These are phyloP conservation scores for Elephantulus edwardii DNA, from an alignment of 2,113 vertebrate species.

Conservation along the genomic window DNA sequence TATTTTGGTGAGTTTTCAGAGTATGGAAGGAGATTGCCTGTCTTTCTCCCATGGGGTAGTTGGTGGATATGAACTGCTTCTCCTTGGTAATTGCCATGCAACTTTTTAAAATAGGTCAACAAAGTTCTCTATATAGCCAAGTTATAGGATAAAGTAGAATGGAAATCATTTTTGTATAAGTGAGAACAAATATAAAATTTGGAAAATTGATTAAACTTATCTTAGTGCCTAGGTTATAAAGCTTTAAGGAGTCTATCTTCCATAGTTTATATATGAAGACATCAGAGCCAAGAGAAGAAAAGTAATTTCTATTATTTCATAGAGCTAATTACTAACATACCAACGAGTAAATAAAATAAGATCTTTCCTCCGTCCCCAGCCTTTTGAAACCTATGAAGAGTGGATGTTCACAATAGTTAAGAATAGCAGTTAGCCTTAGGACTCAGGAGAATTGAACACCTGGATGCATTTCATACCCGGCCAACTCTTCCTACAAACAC, in stretches of 20 bases:
- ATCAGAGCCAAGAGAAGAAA: not conserved
- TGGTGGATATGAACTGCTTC: too few species aligned
- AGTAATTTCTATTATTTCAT: not conserved
- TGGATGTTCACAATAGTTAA: not conserved
- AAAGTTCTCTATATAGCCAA: too few species aligned
- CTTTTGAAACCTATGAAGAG: not conserved
- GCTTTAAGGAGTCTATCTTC: not conserved
- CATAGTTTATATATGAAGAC: not conserved
- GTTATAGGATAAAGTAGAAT: not conserved
- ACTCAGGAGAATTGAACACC: conserved; percentile 16
- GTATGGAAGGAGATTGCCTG: too few species aligned
- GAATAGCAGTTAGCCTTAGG: not conserved
- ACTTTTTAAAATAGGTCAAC: too few species aligned
- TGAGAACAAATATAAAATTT: not conserved
- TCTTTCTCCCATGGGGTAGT: too few species aligned
- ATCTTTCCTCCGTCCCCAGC: not conserved
- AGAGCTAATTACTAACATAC: conserved; percentile 30
- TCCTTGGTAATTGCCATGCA: too few species aligned
- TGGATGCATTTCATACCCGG: not conserved
- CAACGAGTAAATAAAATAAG: conserved; percentile 22
- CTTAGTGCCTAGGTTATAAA: not conserved
- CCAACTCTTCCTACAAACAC: not conserved
- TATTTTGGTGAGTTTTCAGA: too few species aligned
- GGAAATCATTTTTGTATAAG: not conserved
- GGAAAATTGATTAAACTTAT: not conserved